Conservation (phyloP, 2,113 vertebrate genomes). For the Plotosus lineatus region DNA sequence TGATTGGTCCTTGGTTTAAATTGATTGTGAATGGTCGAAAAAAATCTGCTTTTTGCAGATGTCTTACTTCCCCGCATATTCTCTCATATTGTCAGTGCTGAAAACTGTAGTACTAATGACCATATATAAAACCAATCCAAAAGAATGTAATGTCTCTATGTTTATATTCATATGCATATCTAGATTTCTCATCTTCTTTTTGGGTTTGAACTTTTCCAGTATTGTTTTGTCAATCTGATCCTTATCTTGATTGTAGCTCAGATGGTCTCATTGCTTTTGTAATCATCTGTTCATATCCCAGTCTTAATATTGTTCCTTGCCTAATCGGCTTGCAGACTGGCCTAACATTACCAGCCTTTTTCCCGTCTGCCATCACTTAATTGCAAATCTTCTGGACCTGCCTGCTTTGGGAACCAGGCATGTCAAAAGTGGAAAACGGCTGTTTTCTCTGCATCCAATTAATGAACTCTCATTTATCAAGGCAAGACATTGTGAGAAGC, state of each 20-base stretch:
- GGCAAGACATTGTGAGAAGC: constrained; percentile 27
- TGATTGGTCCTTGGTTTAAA: too few relatives aligned
- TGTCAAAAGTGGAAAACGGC: constrained; percentile 54
- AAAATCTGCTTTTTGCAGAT: not conserved
- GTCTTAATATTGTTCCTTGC: constrained; percentile 62
- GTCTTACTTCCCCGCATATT: not conserved
- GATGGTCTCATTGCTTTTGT: constrained; percentile 49
- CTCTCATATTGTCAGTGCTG: not conserved
- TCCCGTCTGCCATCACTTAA: constrained; percentile 51
- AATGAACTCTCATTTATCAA: constrained; percentile 58
- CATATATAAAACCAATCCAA: constrained; percentile 13
- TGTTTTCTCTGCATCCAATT: constrained; percentile 53
- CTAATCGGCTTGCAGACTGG: constrained; percentile 73
- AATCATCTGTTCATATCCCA: constrained; percentile 68
- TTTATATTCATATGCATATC: not conserved
- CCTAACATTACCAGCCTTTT: constrained; percentile 66
- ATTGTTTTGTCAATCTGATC: constrained; percentile 16
- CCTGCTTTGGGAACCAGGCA: constrained; percentile 49
- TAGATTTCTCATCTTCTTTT: constrained; percentile 1
- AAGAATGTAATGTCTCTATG: not conserved
- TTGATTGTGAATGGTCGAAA: too few relatives aligned
- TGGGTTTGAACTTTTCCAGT: constrained; percentile 4
- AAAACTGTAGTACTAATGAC: constrained; percentile 1
- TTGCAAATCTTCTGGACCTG: constrained; percentile 52
- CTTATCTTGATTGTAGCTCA: constrained; percentile 39